A percentile compares a stretch with the other conserved stretches of the same genome.
Conservation (phyloP, 2,113 vertebrate species). For the Cacatua alba region DNA sequence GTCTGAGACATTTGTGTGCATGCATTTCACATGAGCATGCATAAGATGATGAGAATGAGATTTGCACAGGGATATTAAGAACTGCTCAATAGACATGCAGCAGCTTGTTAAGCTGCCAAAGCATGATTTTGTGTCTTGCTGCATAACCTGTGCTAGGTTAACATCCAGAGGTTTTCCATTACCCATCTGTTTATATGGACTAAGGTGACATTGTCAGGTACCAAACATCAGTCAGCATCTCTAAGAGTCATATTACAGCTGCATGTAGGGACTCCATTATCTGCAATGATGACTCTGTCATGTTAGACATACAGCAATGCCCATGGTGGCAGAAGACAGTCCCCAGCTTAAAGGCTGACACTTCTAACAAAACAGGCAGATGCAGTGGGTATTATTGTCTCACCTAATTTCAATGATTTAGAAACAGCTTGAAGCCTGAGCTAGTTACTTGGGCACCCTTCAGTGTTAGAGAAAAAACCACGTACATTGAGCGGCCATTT, state of each 20-base stretch:
- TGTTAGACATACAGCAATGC: background rate
- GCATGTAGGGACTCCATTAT: background rate
- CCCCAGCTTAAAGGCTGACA: background rate
- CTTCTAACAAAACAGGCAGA: background rate
- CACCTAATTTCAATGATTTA: background rate
- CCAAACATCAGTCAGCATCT: background rate
- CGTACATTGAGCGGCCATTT: background rate
- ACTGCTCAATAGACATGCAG: background rate
- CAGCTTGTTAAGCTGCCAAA: background rate
- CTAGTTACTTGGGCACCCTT: background rate
- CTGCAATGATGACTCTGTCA: background rate
- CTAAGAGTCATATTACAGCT: background rate
- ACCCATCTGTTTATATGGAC: background rate
- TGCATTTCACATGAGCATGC: rapidly evolving
- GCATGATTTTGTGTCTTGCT: background rate
- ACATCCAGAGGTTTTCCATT: background rate
- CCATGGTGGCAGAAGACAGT: background rate
- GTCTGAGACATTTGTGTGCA: background rate
- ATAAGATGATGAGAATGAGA: background rate
- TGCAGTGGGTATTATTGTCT: background rate
- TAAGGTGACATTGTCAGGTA: background rate
- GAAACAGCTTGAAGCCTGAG: background rate
- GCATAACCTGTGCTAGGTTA: background rate
- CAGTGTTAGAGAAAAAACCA: background rate
- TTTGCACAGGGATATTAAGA: background rate